Evolutionary conservation across 2,888 invertebrate species (phyloP).

Genomic region (Drosophila colorata): DNA sequence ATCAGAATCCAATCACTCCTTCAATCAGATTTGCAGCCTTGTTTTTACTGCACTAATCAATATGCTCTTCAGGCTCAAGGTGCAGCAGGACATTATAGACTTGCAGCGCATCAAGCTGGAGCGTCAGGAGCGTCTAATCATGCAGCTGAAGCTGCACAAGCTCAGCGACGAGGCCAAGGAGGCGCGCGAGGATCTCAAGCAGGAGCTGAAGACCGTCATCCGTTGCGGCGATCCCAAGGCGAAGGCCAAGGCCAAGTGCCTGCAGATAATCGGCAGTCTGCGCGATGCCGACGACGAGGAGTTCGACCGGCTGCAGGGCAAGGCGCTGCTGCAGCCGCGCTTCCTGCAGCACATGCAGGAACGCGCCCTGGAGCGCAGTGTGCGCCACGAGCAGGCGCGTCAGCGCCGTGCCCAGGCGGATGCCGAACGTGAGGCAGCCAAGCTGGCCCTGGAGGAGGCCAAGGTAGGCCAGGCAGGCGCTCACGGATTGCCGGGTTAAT

Average conservation of each 20-base stretch:
- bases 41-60: background rate
- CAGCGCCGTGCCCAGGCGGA: slow-evolving; percentile 83
- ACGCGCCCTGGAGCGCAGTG: slow-evolving; percentile 88
- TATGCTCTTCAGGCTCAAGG: slow-evolving; percentile 87
- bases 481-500: background rate
- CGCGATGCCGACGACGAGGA: slow-evolving; percentile 83
- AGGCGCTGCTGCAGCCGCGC: slow-evolving; percentile 87
- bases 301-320: slow-evolving; percentile 80
- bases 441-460: slow-evolving; percentile 85
- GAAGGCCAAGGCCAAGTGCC: slow-evolving; percentile 85
- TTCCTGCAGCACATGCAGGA: slow-evolving; percentile 91
- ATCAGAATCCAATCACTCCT: no score
- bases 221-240: slow-evolving; percentile 87
- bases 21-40: no score
- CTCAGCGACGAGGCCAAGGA: slow-evolving; percentile 88
- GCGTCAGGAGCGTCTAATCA: slow-evolving; percentile 90
- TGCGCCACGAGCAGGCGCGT: slow-evolving; percentile 84
- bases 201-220: slow-evolving; percentile 87
- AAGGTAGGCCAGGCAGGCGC: slow-evolving; percentile 68
- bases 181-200: slow-evolving; percentile 87
- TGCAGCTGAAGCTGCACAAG: slow-evolving; percentile 90
- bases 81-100: slow-evolving; percentile 91
- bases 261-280: slow-evolving; percentile 83
- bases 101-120: slow-evolving; percentile 90
- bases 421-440: slow-evolving; percentile 84